A percentile compares a stretch with the other conserved stretches of the same genome.
These are phyloP conservation scores for Halictus ligatus DNA, from an alignment of 2,888 invertebrate genomes.

Conservation along the genomic window DNA sequence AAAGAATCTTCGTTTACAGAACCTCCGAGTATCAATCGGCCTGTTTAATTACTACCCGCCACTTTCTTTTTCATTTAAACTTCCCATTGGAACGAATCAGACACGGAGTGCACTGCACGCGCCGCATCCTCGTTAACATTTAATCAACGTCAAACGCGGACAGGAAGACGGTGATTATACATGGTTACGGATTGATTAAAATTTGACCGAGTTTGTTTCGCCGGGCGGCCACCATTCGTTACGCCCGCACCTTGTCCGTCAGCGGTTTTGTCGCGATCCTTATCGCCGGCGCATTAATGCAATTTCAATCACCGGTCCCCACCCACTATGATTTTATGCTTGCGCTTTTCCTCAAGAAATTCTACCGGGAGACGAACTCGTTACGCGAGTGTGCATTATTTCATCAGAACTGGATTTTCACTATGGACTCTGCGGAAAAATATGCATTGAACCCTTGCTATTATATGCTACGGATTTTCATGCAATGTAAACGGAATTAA, in stretches of 20 bases:
- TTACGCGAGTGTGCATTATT: too few species aligned
- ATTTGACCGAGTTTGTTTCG: constrained; percentile 55
- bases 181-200: constrained; percentile 55
- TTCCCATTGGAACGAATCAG: constrained; percentile 72
- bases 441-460: too few species aligned
- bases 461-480: too few species aligned
- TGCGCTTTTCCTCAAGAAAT: neutral
- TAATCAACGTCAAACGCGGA: constrained; percentile 65
- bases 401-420: too few species aligned
- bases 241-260: constrained; percentile 2
- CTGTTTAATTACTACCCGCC: constrained; percentile 74
- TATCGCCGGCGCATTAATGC: constrained; percentile 52
- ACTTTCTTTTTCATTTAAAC: constrained; percentile 76
- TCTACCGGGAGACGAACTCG: neutral
- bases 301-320: constrained; percentile 30
- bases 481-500: too few species aligned
- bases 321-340: neutral
- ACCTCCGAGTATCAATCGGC: constrained; percentile 67
- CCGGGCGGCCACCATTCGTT: constrained; percentile 41
- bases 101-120: constrained; percentile 35
- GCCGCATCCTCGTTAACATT: constrained; percentile 75
- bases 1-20: constrained; percentile 69
- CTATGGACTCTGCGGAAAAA: too few species aligned
- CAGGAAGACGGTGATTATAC: constrained; percentile 36
- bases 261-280: constrained; percentile 33